Conservation (phyloP, 2,113 vertebrate genomes). For the Sinocyclocheilus anshuiensis region DNA sequence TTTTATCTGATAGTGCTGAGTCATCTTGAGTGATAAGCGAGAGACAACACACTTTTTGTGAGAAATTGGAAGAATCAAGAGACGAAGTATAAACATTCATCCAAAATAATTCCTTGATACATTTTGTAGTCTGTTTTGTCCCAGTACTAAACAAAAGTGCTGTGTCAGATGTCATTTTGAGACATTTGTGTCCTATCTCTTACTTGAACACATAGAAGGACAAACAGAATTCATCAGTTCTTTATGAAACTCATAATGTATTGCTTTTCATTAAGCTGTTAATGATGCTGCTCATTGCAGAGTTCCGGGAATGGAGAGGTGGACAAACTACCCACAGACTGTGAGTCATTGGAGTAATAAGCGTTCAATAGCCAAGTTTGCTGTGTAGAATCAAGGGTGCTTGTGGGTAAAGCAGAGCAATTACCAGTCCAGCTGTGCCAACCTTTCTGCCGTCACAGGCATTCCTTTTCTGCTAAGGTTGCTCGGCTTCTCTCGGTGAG, state of each 20-base stretch:
- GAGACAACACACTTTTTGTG: background rate
- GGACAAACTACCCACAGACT: conserved; percentile 14
- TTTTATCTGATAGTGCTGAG: background rate
- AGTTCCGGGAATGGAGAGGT: conserved; percentile 7
- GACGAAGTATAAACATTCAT: background rate
- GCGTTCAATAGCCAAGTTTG: conserved; percentile 53
- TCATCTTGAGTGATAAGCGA: background rate
- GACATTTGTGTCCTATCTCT: background rate
- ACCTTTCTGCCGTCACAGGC: conserved; percentile 34
- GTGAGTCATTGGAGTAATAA: conserved; percentile 35
- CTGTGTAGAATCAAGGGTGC: conserved; percentile 36
- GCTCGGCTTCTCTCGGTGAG: conserved; percentile 28
- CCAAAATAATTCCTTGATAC: background rate
- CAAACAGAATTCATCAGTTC: background rate
- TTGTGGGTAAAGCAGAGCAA: conserved; percentile 45
- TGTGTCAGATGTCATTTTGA: background rate
- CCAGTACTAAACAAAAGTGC: background rate
- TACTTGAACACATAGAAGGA: background rate
- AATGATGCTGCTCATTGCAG: background rate
- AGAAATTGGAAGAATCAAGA: background rate
- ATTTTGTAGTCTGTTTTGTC: background rate
- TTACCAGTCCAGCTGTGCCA: conserved; percentile 38
- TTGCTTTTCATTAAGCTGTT: conserved; percentile 9
- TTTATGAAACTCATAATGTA: conserved; percentile 1
- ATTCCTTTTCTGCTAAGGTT: conserved; percentile 32